phyloP scores from a whole-genome alignment of 2,113 vertebrate species.

The Oncorhynchus keta region DNA sequence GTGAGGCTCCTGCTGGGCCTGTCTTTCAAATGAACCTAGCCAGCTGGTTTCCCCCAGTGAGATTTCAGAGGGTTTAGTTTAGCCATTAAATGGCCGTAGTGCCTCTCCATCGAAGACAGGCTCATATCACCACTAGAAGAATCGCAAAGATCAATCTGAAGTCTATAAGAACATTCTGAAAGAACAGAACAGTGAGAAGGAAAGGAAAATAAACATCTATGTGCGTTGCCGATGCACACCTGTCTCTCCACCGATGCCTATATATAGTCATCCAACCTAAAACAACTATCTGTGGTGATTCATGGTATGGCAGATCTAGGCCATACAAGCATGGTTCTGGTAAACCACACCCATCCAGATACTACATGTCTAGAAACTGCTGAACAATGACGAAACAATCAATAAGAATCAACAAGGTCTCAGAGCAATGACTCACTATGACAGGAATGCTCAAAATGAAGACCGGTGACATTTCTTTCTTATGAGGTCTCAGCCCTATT shows the following conservation, averaged over 20 bases:
- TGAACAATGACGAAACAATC: not conserved
- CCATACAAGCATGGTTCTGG: not conserved
- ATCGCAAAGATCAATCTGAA: not conserved
- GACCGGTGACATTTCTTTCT: conserved; percentile 42
- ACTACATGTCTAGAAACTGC: not conserved
- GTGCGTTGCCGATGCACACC: not conserved
- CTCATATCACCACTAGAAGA: not conserved
- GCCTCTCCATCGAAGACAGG: not conserved
- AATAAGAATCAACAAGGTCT: not conserved
- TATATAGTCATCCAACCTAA: not conserved
- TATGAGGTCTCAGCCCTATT: conserved; percentile 17
- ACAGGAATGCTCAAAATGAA: conserved; percentile 57
- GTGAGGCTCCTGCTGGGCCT: not conserved
- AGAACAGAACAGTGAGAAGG: not conserved
- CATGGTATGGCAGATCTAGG: not conserved
- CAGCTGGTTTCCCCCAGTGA: not conserved
- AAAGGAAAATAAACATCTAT: conserved; percentile 20
- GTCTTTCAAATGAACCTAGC: not conserved
- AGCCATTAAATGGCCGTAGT: not conserved
- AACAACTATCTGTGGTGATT: not conserved
- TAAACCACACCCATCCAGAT: not conserved
- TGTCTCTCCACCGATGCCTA: not conserved
- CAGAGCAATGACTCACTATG: conserved; percentile 9
- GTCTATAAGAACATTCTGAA: too few relatives aligned
- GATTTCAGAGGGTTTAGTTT: not conserved